phyloP scores from a whole-genome alignment of 2,113 vertebrate species.

The Menura novaehollandiae region DNA sequence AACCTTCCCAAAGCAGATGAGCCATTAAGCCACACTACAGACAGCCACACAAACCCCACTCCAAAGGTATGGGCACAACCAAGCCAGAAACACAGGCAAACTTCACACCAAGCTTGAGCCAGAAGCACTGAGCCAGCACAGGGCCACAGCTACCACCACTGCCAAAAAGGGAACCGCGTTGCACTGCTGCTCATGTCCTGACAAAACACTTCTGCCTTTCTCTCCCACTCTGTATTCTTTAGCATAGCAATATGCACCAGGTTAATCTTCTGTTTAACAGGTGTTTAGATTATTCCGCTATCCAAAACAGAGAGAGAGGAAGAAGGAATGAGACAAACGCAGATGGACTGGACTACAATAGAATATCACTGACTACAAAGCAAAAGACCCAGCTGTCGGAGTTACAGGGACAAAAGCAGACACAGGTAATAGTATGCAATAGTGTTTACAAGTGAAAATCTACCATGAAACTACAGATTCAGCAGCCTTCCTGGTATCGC shows the following conservation, averaged over 20 bases:
- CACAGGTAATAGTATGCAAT: neutral
- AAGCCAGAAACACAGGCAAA: neutral
- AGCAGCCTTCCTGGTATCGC: neutral
- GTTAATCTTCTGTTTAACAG: neutral
- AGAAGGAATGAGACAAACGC: neutral
- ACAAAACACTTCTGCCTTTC: neutral
- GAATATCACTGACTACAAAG: neutral
- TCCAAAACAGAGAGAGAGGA: neutral
- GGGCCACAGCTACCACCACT: neutral
- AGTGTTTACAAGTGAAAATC: neutral
- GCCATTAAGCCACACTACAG: neutral
- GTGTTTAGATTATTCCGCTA: neutral
- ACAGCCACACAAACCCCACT: neutral
- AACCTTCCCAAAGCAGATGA: neutral
- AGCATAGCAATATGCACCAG: neutral
- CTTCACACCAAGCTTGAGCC: neutral
- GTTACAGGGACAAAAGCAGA: neutral
- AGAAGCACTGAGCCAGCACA: neutral
- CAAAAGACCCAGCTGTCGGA: neutral
- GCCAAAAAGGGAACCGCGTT: fast-evolving
- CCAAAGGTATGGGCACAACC: neutral
- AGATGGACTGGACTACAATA: neutral
- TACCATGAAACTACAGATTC: neutral
- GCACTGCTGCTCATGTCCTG: neutral
- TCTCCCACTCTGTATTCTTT: neutral